Evolutionary conservation across 2,797 vertebrate genomes (phyloP).

Genomic region (Cynopterus sphinx): DNA sequence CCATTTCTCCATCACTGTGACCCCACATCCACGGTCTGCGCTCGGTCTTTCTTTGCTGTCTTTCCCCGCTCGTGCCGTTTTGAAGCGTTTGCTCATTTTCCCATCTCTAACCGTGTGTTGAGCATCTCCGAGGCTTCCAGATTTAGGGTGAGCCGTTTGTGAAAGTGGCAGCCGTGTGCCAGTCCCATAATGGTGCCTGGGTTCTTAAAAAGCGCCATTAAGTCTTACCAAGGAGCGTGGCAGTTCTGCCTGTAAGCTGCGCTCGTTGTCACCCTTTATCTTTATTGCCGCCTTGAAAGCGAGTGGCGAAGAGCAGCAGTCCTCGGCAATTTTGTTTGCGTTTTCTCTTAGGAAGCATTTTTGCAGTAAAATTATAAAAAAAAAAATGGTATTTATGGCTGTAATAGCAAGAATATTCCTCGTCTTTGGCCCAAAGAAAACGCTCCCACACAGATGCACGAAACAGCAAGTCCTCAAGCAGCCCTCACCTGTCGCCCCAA

Average conservation of each 20-base stretch:
- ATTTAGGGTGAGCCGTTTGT: slow-evolving; percentile 36
- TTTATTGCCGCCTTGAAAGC: slow-evolving; percentile 61
- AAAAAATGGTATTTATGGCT: slow-evolving; percentile 63
- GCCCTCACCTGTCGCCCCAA: background rate
- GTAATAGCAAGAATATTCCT: slow-evolving; percentile 53
- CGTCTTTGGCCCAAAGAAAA: slow-evolving; percentile 69
- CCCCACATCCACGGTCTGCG: background rate
- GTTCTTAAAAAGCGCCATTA: background rate
- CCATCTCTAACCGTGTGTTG: background rate
- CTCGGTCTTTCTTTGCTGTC: background rate
- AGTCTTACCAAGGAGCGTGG: background rate
- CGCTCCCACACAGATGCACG: background rate
- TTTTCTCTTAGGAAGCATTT: slow-evolving; percentile 67
- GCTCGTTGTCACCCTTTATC: slow-evolving; percentile 45
- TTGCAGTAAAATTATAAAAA: slow-evolving; percentile 60
- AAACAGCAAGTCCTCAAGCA: background rate
- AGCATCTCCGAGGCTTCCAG: background rate
- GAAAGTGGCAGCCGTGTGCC: background rate
- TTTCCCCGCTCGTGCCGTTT: background rate
- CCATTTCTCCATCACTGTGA: background rate
- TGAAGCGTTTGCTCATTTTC: background rate
- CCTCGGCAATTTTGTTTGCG: slow-evolving; percentile 59
- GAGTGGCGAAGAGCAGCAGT: slow-evolving; percentile 5
- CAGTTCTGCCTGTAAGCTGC: background rate
- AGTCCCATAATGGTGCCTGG: background rate